Percentiles rank a stretch among this genome's conserved stretches.
These are phyloP conservation scores for Lepas anatifera DNA, from an alignment of 2,888 invertebrate species.

Conservation along the genomic window DNA sequence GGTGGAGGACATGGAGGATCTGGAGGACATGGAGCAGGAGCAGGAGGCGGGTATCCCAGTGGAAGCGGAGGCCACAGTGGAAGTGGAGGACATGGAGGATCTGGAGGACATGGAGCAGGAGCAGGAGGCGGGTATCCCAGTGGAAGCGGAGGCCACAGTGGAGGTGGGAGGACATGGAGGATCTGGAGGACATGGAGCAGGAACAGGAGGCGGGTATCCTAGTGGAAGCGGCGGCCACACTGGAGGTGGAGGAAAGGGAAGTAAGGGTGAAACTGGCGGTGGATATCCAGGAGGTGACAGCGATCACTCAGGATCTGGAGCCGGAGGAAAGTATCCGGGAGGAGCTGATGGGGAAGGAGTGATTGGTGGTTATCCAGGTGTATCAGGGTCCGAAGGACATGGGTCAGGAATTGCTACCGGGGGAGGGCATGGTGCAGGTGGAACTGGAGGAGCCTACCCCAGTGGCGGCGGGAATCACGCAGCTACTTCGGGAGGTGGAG, in stretches of 20 bases:
- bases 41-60: not conserved
- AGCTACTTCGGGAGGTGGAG: not conserved
- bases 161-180: not conserved
- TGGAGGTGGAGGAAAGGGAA: too few relatives aligned
- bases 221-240: too few relatives aligned
- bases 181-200: too few relatives aligned
- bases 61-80: not conserved
- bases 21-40: too few relatives aligned
- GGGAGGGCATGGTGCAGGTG: not conserved
- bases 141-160: not conserved
- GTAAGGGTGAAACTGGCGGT: too few relatives aligned
- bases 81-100: not conserved
- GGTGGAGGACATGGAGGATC: not conserved
- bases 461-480: not conserved
- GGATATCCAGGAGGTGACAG: too few relatives aligned
- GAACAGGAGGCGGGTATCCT: not conserved
- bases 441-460: not conserved
- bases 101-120: too few relatives aligned
- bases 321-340: not conserved
- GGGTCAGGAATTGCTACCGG: too few relatives aligned
- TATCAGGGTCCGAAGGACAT: too few relatives aligned
- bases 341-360: not conserved
- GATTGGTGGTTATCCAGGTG: too few relatives aligned
- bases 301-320: too few relatives aligned
- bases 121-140: not conserved